Conservation (phyloP, 2,888 invertebrate species). For the Melanotus villosus region DNA sequence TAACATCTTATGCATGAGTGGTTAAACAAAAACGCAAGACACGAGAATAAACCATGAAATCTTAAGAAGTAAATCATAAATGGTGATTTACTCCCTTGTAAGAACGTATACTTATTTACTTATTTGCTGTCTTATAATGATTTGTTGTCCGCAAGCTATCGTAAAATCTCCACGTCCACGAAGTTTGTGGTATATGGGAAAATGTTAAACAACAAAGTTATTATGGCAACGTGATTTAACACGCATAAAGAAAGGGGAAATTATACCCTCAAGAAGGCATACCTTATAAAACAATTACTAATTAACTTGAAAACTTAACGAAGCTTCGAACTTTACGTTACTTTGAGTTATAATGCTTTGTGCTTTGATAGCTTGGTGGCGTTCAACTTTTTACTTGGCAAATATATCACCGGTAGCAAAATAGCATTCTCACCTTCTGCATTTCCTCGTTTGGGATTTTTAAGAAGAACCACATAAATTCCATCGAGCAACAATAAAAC, state of each 20-base stretch:
- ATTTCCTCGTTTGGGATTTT: too few relatives aligned
- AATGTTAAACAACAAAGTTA: conserved; percentile 10
- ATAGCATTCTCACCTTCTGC: too few relatives aligned
- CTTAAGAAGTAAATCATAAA: conserved; percentile 11
- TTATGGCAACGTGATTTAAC: conserved; percentile 16
- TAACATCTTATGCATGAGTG: not conserved
- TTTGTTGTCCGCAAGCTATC: conserved; percentile 24
- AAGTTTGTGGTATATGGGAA: conserved; percentile 19
- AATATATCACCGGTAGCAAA: too few relatives aligned
- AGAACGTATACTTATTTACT: conserved; percentile 18
- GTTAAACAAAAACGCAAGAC: not conserved
- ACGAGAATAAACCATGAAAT: not conserved
- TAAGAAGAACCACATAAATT: too few relatives aligned
- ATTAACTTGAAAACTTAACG: conserved; percentile 7
- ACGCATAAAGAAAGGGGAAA: not conserved
- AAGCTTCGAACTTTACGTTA: not conserved
- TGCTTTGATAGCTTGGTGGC: too few relatives aligned
- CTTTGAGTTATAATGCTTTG: too few relatives aligned
- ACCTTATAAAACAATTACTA: not conserved
- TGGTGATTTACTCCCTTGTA: conserved; percentile 3
- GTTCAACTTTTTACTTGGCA: too few relatives aligned
- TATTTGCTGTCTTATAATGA: conserved; percentile 20
- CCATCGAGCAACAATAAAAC: too few relatives aligned
- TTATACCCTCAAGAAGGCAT: not conserved
- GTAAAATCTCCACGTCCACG: conserved; percentile 11